Conservation (phyloP, 1,140 invertebrate species). For the Drosophila navojoa region DNA sequence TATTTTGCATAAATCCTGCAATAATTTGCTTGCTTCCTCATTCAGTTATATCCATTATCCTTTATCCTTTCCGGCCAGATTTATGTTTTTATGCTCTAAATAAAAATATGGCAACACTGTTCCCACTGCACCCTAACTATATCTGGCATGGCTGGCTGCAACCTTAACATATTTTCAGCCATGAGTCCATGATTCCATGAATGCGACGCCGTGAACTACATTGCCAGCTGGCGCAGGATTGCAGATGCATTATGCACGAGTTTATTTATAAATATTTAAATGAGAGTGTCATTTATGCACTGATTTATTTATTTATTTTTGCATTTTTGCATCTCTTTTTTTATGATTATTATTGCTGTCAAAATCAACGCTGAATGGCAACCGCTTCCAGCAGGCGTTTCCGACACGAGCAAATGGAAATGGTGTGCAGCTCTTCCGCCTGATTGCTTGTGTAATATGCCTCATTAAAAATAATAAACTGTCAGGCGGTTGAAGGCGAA, state of each 20-base stretch:
- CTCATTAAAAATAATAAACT: slow-evolving; percentile 82
- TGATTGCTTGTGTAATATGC: slow-evolving; percentile 71
- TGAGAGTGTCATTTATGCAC: slow-evolving; percentile 45
- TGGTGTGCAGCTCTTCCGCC: slow-evolving; percentile 39
- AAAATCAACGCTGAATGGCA: slow-evolving; percentile 54
- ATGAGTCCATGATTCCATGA: slow-evolving; percentile 1
- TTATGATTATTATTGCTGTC: slow-evolving; percentile 66
- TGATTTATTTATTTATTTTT: slow-evolving; percentile 43
- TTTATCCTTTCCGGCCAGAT: too few species aligned
- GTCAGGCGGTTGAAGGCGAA: slow-evolving; percentile 70
- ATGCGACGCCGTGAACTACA: slow-evolving; percentile 29
- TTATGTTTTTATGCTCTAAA: too few species aligned
- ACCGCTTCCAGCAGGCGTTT: slow-evolving; percentile 46
- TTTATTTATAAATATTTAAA: slow-evolving; percentile 33
- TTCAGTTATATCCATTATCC: too few species aligned
- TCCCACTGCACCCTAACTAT: not conserved
- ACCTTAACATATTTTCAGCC: slow-evolving; percentile 31
- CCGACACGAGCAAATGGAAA: slow-evolving; percentile 20
- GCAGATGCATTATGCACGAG: slow-evolving; percentile 17
- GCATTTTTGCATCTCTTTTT: slow-evolving; percentile 37
- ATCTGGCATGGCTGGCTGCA: slow-evolving; percentile 6
- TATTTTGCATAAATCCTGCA: too few species aligned
- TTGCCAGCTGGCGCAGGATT: slow-evolving; percentile 20
- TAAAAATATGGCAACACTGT: too few species aligned
- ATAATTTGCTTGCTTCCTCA: too few species aligned